Evolutionary conservation across 2,888 invertebrate species (phyloP).

Genomic region (Elysia crispata): DNA sequence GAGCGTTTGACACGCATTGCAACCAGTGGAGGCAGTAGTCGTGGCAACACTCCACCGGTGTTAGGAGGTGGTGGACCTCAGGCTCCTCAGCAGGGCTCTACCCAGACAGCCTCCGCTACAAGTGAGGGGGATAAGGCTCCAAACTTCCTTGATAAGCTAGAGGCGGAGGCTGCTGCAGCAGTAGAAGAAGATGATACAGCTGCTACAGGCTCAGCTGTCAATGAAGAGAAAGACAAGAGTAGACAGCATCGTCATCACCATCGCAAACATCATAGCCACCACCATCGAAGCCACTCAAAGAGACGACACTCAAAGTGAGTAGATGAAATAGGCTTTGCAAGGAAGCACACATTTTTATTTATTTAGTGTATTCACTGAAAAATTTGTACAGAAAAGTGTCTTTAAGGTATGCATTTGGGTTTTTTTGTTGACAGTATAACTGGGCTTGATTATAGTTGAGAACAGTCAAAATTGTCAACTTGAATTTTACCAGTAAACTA

Average conservation of each 20-base stretch:
- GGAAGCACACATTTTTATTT: too few species aligned
- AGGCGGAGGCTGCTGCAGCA: slow-evolving; percentile 18
- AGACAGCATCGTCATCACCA: slow-evolving; percentile 32
- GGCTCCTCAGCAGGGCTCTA: neutral
- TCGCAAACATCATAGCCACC: slow-evolving; percentile 44
- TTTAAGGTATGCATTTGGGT: too few species aligned
- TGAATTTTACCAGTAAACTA: too few species aligned
- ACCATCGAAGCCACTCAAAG: slow-evolving; percentile 26
- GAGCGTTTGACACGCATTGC: slow-evolving; percentile 44
- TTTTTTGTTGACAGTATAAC: too few species aligned
- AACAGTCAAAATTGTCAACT: too few species aligned
- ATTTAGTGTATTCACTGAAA: too few species aligned
- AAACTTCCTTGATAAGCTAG: slow-evolving; percentile 30
- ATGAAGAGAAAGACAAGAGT: slow-evolving; percentile 51
- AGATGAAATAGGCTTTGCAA: too few species aligned
- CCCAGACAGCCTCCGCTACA: neutral
- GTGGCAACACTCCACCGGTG: slow-evolving; percentile 34
- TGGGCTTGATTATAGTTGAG: too few species aligned
- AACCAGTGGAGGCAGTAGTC: slow-evolving; percentile 41
- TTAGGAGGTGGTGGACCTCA: slow-evolving; percentile 15
- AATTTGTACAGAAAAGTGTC: too few species aligned
- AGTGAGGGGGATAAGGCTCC: slow-evolving; percentile 23
- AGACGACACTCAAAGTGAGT: slow-evolving; percentile 39
- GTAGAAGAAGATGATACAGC: slow-evolving; percentile 48
- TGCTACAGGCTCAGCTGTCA: slow-evolving; percentile 30